Base-by-base conservation (phyloP, 2,113 vertebrate genomes). In the Hassar affinis region DNA sequence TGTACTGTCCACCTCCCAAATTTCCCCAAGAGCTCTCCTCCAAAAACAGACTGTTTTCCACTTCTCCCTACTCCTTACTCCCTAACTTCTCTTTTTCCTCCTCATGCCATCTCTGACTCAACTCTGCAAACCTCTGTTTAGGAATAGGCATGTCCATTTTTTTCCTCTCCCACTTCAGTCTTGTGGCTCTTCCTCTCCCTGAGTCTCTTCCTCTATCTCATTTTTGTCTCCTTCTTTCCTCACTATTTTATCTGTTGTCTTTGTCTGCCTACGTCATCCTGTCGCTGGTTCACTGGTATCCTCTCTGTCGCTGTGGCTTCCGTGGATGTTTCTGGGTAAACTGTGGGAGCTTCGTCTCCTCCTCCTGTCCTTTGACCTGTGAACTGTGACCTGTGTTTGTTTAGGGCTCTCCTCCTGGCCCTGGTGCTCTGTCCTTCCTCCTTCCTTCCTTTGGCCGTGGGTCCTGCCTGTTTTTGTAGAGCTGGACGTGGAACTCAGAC, bases 271-370 rank as follows among this genome's bases (percentile, higher is more conserved):
- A 35, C 47, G 61, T 77, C 35, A 56, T 38, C 30, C 71, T 77
- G 35, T 52, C n/a, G 8, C 27, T 78, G 61, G 59, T 74, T 80
- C 79, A 74, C 18, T 42, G 38, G 57, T 54, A 45, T 83, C 15
- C 59, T 83, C 72, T 82, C 62, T 54, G 8, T 83, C 57, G n/a
- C 82, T 85, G 35, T 77, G 30, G 49, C 45, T 66, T 54, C 2
- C 69, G n/a, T 56, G 54, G 52, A 80, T 82, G 72, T 68, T 81
- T 91, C 91, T 89, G 56, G 91, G 88, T 90, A 92, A 89, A 91
- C 93, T 93, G 77, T 88, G 89, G 64, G 88, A 84, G 2, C 2
- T 75, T 68, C 57, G 83, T 33, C 83, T 84, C 61, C 82, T 88
- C 61, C 85, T 87, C 85, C 90, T 85, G 52, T 90, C 83, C 79